Percentiles rank a stretch among this genome's conserved stretches.
Evolutionary conservation across 2,888 invertebrate species (phyloP).

Genomic region (Tenthredo mesomela): DNA sequence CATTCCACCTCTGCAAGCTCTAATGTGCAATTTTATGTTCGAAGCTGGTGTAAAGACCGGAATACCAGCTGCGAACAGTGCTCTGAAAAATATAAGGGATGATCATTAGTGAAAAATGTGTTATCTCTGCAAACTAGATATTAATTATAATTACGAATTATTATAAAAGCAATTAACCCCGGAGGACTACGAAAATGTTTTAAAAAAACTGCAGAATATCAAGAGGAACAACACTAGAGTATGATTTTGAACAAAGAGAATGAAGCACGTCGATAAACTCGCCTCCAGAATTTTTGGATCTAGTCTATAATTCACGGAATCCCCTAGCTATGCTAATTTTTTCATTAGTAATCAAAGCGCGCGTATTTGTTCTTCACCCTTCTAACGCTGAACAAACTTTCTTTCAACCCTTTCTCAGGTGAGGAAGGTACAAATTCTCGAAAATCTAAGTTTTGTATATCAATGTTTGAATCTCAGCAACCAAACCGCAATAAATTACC

Average conservation of each 20-base stretch:
- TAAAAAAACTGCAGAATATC: neutral
- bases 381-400: constrained; percentile 4
- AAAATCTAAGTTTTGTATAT: neutral
- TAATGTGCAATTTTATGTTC: neutral
- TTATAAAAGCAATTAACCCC: neutral
- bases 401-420: constrained; percentile 10
- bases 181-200: neutral
- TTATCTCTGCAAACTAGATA: neutral
- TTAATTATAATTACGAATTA: neutral
- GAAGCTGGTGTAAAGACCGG: neutral
- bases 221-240: neutral
- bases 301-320: neutral
- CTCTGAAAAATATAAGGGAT: neutral
- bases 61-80: too few species aligned
- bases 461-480: neutral
- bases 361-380: constrained; percentile 17
- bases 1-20: neutral
- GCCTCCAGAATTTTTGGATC: neutral
- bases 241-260: neutral
- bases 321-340: constrained; percentile 5
- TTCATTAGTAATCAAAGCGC: constrained; percentile 29
- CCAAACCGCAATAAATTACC: neutral
- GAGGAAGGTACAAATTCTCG: neutral
- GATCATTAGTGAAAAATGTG: neutral
- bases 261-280: constrained; percentile 16